Conservation (phyloP, 2,888 invertebrate genomes). For the Euspilapteryx auroguttella region DNA sequence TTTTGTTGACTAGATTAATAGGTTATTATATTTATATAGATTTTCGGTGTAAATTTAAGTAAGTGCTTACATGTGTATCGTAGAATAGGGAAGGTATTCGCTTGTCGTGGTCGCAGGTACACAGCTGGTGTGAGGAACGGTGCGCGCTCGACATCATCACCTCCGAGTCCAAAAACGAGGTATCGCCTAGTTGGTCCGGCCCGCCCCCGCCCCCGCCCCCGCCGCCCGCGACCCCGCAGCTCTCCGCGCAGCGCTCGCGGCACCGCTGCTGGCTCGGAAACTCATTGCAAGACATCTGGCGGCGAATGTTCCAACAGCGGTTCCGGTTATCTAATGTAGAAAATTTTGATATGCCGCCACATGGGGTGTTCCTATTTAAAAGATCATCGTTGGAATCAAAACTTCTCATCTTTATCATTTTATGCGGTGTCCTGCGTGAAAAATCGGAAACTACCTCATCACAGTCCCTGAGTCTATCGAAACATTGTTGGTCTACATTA, state of each 20-base stretch:
- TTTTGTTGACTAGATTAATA: too few relatives aligned
- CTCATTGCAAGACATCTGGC: constrained; percentile 55
- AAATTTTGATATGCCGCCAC: constrained; percentile 35
- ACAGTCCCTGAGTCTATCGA: constrained; percentile 41
- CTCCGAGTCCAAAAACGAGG: constrained; percentile 34
- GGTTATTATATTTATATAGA: too few relatives aligned
- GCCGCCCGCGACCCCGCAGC: constrained; percentile 34
- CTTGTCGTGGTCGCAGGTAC: constrained; percentile 26
- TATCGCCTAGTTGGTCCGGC: constrained; percentile 30
- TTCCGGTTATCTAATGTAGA: constrained; percentile 50
- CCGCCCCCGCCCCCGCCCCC: constrained; percentile 27
- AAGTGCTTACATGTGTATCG: constrained; percentile 43
- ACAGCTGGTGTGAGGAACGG: constrained; percentile 46
- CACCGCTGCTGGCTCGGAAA: constrained; percentile 45
- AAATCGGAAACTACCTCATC: constrained; percentile 25
- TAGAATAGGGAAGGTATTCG: constrained; percentile 43
- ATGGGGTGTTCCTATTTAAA: constrained; percentile 27
- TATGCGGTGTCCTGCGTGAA: constrained; percentile 21
- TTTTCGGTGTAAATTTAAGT: too few relatives aligned
- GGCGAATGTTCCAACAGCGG: constrained; percentile 43
- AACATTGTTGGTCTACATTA: constrained; percentile 48
- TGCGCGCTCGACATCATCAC: constrained; percentile 29
- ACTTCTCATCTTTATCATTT: constrained; percentile 39
- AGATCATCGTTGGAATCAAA: constrained; percentile 43
- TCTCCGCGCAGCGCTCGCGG: constrained; percentile 28